These are phyloP conservation scores for Corapipo altera DNA, from an alignment of 2,113 vertebrate species.

Conservation along the genomic window DNA sequence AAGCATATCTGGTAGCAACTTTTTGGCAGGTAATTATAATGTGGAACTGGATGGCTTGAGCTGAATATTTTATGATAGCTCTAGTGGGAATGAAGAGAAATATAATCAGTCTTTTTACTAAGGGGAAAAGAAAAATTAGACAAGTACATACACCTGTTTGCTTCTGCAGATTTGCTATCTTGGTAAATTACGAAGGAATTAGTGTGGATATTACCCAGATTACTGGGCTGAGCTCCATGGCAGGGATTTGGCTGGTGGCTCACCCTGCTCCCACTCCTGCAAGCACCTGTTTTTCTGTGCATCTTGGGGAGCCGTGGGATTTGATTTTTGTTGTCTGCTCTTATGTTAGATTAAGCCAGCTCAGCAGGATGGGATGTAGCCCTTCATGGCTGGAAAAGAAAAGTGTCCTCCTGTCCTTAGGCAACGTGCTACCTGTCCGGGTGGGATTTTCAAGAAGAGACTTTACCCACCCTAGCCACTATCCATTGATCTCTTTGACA, in stretches of 20 bases:
- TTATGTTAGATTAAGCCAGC: not conserved
- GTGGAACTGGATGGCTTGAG: not conserved
- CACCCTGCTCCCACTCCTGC: not conserved
- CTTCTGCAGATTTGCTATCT: not conserved
- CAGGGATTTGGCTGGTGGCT: not conserved
- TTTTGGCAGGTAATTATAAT: conserved; percentile 69
- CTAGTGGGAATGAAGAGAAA: conserved; percentile 35
- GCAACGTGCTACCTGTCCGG: fast-evolving
- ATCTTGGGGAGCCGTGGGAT: fast-evolving
- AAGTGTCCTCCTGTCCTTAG: not conserved
- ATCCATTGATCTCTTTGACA: not conserved
- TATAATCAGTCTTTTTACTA: not conserved
- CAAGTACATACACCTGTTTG: not conserved
- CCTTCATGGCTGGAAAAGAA: not conserved
- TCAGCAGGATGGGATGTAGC: not conserved
- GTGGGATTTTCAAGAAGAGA: not conserved
- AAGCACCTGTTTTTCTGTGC: not conserved
- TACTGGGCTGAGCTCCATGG: not conserved
- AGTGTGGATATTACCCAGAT: not conserved
- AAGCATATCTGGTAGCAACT: conserved; percentile 46
- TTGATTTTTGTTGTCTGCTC: not conserved
- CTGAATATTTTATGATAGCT: conserved; percentile 52
- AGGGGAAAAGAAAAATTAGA: not conserved
- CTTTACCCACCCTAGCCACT: not conserved
- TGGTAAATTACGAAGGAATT: not conserved